Conservation (phyloP, 2,113 vertebrate genomes). For the Prunella himalayana region DNA sequence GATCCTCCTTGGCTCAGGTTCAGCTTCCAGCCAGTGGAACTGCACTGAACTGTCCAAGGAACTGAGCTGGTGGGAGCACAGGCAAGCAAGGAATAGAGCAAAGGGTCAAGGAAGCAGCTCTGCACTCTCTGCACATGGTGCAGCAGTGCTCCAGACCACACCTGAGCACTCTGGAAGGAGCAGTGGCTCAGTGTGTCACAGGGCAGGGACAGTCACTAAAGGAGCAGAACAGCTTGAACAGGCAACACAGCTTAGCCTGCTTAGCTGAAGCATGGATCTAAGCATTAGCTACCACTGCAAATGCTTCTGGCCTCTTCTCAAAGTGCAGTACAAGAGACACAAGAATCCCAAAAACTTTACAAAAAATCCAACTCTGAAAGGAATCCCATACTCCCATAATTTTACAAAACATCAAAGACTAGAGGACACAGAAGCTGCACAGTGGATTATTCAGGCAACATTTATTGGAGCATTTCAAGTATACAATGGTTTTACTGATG, state of each 20-base stretch:
- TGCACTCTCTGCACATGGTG: neutral
- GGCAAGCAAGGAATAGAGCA: neutral
- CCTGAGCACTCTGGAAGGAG: neutral
- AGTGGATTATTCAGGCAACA: conserved; percentile 5
- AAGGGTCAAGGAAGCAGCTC: neutral
- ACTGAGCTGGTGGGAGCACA: neutral
- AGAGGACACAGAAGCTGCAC: neutral
- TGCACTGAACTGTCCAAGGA: neutral
- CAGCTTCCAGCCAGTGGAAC: neutral
- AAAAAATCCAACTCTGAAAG: neutral
- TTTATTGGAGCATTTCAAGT: conserved; percentile 65
- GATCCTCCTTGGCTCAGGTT: neutral
- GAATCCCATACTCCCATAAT: neutral
- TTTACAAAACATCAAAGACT: neutral
- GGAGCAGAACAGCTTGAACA: neutral
- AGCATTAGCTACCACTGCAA: neutral
- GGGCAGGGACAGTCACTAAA: neutral
- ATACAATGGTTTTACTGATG: conserved; percentile 29
- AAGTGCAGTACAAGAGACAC: neutral
- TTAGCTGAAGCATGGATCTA: neutral
- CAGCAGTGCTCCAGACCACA: neutral
- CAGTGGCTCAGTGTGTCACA: neutral
- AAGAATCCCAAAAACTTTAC: neutral
- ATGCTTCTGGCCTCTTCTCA: neutral
- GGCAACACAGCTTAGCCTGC: neutral